Evolutionary conservation across 2,113 vertebrate genomes (phyloP).

Genomic region (Daboia siamensis): DNA sequence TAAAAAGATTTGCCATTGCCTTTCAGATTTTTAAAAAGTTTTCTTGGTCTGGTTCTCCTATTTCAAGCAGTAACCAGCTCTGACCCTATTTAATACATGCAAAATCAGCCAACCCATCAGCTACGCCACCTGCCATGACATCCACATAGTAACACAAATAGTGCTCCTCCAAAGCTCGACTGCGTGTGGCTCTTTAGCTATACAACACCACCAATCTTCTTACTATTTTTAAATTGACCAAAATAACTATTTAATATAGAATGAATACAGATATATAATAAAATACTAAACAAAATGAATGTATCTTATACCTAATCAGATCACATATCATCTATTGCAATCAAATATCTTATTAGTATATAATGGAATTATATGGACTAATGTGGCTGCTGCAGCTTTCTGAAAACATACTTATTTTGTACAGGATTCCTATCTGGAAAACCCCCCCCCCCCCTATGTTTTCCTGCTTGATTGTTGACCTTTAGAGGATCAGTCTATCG

Average conservation of each 20-base stretch:
- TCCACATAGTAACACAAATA: not conserved
- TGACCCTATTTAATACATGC: not conserved
- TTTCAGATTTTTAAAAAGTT: not conserved
- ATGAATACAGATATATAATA: accelerated
- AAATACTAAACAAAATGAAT: not conserved
- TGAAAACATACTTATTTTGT: not conserved
- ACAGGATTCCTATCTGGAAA: not conserved
- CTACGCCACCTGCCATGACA: not conserved
- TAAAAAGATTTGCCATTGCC: not conserved
- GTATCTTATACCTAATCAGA: not conserved
- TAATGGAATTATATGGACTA: not conserved
- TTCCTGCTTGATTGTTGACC: not conserved
- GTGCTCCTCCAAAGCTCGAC: conserved; percentile 5
- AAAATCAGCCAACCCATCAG: not conserved
- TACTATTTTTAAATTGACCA: conserved; percentile 13
- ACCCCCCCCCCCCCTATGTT: not conserved
- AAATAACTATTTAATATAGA: conserved; percentile 22
- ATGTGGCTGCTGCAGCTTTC: not conserved
- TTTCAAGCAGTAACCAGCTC: not conserved
- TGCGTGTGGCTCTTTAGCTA: not conserved
- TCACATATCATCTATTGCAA: not conserved
- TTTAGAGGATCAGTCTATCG: not conserved
- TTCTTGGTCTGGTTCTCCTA: not conserved
- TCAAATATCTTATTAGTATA: not conserved
- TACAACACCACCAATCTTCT: not conserved